Base-by-base conservation (phyloP, 2,797 vertebrate species). In the Aulostomus chinensis region DNA sequence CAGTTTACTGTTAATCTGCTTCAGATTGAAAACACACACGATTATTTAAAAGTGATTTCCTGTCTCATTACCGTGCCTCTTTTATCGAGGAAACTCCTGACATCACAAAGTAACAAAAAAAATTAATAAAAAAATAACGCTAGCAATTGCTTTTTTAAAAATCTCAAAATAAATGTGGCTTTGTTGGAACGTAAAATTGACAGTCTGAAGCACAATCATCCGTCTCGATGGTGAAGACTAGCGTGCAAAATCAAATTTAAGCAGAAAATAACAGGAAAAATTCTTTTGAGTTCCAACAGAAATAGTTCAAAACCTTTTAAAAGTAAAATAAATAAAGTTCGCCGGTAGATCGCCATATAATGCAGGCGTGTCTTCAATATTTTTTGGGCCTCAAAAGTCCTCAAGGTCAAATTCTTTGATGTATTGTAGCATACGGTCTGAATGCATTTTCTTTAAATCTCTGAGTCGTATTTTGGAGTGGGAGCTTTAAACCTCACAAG, bases 401-500 rank as follows among this genome's bases (percentile, higher is more conserved):
- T 38, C 7, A 57, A 63, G 65, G 64, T 73, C 48, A 64, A 18
- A 37, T 17, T 18, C 28, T 75, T 67, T 64, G 33, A 63, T 67
- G 51, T 67, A 56, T 28, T 38, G 52, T 13, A 58, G 48, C 18
- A 41, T 24, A 40, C 36, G 58, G 18, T 29, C 13, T 14, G 10
- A 34, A n/a, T 15, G 2, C 36, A 32, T 47, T 17, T 51, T 28
- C n/a, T 57, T 37, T 11, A 11, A 43, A 77, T 64, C 55, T 61
- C 20, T 60, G 49, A 72, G 47, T 72, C 64, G 70, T 50, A 68
- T 73, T 61, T 60, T 16, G 37, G 37, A 57, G 63, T 62, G 42
- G 62, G 40, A 7, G 42, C 60, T 79, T 59, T 51, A 72, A 57
- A 76, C 52, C 49, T 38, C 26, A 64, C 37, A 28, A 35, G 56